A percentile compares a stretch with the other conserved stretches of the same genome.
phyloP scores from a whole-genome alignment of 2,797 vertebrate species.

The Onychomys arenicola region DNA sequence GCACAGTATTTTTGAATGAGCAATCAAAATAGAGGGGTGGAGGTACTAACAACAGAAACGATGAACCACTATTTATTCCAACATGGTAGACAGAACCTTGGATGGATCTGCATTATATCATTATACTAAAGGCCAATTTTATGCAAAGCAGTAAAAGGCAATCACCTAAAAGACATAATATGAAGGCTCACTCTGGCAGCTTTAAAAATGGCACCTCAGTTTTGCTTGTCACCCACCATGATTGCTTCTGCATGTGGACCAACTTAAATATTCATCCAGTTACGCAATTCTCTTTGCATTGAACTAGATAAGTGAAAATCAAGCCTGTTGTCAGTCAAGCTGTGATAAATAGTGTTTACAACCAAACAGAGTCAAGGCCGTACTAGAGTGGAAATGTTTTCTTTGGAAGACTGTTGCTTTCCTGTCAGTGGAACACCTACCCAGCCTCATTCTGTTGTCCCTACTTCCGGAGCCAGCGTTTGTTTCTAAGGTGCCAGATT shows the following conservation, averaged over 20 bases:
- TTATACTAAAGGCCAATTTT: conserved; percentile 39
- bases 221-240: background rate
- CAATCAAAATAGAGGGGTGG: conserved; percentile 11
- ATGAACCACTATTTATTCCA: conserved; percentile 19
- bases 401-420: conserved; percentile 39
- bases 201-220: conserved; percentile 14
- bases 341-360: conserved; percentile 55
- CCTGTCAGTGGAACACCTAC: background rate
- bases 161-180: conserved; percentile 9
- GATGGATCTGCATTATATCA: background rate
- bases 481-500: conserved; percentile 9
- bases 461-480: background rate
- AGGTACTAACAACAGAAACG: background rate
- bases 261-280: conserved; percentile 62
- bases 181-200: background rate
- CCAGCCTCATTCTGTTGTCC: background rate
- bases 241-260: conserved; percentile 6
- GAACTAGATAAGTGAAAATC: conserved; percentile 53
- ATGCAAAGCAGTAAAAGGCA: conserved; percentile 54
- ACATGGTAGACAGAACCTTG: background rate
- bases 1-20: conserved; percentile 12
- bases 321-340: conserved; percentile 13
- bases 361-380: conserved; percentile 54
- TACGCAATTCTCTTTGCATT: conserved; percentile 8
- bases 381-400: background rate